phyloP scores from a whole-genome alignment of 1,140 invertebrate genomes.

The Platyscapa corneri region DNA sequence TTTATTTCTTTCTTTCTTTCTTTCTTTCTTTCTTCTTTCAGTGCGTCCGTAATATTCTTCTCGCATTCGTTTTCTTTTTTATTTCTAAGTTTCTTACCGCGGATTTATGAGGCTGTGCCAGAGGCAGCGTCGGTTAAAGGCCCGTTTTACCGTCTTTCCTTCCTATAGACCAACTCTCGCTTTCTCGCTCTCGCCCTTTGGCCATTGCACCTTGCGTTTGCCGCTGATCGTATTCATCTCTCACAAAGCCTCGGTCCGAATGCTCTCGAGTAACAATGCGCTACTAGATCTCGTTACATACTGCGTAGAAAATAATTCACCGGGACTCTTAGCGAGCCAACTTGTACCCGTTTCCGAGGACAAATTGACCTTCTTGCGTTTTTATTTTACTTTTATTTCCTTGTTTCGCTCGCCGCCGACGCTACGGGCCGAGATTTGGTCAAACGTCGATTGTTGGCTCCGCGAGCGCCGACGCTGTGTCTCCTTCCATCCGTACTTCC shows the following conservation, averaged over 20 bases:
- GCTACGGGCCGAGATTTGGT: too few relatives aligned
- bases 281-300: slow-evolving; percentile 9
- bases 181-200: neutral
- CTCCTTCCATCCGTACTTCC: too few relatives aligned
- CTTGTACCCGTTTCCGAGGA: too few relatives aligned
- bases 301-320: neutral
- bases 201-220: neutral
- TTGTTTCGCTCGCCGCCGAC: too few relatives aligned
- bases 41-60: too few relatives aligned
- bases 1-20: too few relatives aligned
- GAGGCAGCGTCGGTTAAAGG: slow-evolving; percentile 52
- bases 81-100: slow-evolving; percentile 51
- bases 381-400: too few relatives aligned
- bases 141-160: neutral
- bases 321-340: too few relatives aligned
- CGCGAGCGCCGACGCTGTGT: too few relatives aligned
- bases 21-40: neutral
- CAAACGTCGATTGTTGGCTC: too few relatives aligned
- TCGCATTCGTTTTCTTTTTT: slow-evolving; percentile 20
- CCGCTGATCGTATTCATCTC: slow-evolving; percentile 26
- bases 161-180: neutral
- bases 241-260: neutral
- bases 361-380: too few relatives aligned
- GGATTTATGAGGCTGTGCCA: slow-evolving; percentile 54
- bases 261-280: slow-evolving; percentile 19